Base-by-base conservation (phyloP, 2,113 vertebrate species). In the Lasiurus cinereus region DNA sequence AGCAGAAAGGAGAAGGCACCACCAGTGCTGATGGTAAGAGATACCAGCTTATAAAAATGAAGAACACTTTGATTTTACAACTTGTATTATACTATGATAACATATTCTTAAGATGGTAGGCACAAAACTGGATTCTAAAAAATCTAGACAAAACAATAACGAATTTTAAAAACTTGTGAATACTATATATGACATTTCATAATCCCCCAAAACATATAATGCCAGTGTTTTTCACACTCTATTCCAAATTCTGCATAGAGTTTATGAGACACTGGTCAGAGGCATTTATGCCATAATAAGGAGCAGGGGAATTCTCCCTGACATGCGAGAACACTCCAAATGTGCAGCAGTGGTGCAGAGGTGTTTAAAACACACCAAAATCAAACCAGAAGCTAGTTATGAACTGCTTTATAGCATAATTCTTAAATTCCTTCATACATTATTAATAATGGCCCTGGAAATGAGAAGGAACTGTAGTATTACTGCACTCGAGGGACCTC, bases 311-410 rank as follows among this genome's bases (percentile, higher is more conserved):
- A n/a, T 85, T 84, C 70, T 84, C 56, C 22, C 59, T 73, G 72
- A 66, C 36, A 72, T 14, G 62, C 18, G 13, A n/a, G n/a, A 83
- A n/a, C 10, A 29, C 74, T 46, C 69, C 24, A 69, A 22, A 96
- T 29, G 19, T 11, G 15, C 27, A 96, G 56, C 59, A 62, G 69
- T 0, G 2, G 43, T 27, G 54, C 64, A 82, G 46, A 74, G 48
- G 88, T 91, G 78, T 92, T 97, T 93, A 87, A 80, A 83, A 62
- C 46, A 52, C 94, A 94, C 87, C 83, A 78, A 95, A 94, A 95
- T 59, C 54, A 93, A 93, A 88, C 64, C 36, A 85, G 91, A 92
- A 95, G 88, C 69, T 36, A 88, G 90, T 91, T 22, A 39, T 36
- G 36, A 43, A 56, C 85, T 93, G 82, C 92, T 94, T 91, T 83